Evolutionary conservation across 1,140 invertebrate species (phyloP).

Genomic region (Adoxophyes honmai): DNA sequence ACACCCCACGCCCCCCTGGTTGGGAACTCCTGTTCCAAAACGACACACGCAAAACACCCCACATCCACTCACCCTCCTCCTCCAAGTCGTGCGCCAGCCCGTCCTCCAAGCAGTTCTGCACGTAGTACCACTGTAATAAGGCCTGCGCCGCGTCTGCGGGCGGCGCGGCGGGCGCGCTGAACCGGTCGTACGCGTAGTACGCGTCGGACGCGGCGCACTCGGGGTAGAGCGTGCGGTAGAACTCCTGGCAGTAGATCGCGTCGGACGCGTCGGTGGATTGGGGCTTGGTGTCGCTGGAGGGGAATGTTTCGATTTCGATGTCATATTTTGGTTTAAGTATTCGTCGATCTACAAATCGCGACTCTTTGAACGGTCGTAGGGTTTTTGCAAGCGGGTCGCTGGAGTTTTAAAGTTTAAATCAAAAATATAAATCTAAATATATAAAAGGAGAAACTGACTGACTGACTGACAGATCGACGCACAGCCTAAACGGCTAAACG

Average conservation of each 20-base stretch:
- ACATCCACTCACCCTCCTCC: conserved; percentile 31
- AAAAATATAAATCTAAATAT: too few relatives aligned
- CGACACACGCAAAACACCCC: too few relatives aligned
- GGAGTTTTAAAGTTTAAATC: too few relatives aligned
- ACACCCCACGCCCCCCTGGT: too few relatives aligned
- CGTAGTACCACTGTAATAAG: conserved; percentile 46
- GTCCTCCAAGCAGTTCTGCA: conserved; percentile 39
- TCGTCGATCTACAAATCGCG: too few relatives aligned
- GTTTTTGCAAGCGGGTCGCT: too few relatives aligned
- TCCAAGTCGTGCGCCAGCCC: conserved; percentile 27
- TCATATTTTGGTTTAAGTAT: too few relatives aligned
- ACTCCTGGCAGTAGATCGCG: conserved; percentile 47
- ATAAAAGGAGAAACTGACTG: too few relatives aligned
- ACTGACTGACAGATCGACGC: too few relatives aligned
- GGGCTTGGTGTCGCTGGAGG: conserved; percentile 23
- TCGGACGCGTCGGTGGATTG: conserved; percentile 4
- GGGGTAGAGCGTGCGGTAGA: conserved; percentile 51
- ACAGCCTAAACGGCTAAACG: too few relatives aligned
- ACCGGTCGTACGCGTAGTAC: conserved; percentile 47
- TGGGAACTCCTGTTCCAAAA: too few relatives aligned
- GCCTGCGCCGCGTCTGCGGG: conserved; percentile 21
- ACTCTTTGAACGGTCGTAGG: too few relatives aligned
- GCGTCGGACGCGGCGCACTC: conserved; percentile 22
- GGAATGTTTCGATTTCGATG: neutral
- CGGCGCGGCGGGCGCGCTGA: conserved; percentile 34